Evolutionary conservation across 1,140 invertebrate genomes (phyloP), one percentile per base, ranked within the genome.

Genomic region (Philotrypesis tridentata): DNA sequence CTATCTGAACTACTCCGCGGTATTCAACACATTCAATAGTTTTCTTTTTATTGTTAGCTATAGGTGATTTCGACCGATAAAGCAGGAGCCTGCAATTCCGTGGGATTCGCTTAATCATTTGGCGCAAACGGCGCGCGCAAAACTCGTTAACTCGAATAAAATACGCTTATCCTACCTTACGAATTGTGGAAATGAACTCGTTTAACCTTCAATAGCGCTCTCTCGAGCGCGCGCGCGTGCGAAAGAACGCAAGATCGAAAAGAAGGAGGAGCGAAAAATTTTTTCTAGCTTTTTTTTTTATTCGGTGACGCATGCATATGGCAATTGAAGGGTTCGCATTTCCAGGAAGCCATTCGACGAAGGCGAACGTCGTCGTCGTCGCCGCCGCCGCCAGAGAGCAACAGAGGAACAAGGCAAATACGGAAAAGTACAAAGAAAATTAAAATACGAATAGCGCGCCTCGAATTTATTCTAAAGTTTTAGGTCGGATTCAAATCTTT

Each of bases 371-470:
- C n/a, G n/a, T 55, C 48, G 21, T 21, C 21, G 17, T 55, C 7
- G 48, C 67, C 3, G 23, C 11, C 11, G 55, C n/a, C 5, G 25
- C 63, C 1, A 27, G n/a, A 65, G 9, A 65, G 25, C 9, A 65
- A 65, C 9, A 29, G 8, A 27, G 25, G 27, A 29, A 9, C 17
- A 70, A 33, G 48, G 21, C 6, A n/a, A 33, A 21, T 37, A n/a
- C 67, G 67, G 67, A 70, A 70, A 37, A 70, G 9, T 70, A 70
- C 31, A 37, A 70, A 37, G 67, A 7, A 70, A 33, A 70, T 33
- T 0, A n/a, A n/a, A n/a, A n/a, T n/a, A n/a, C n/a, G n/a, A n/a
- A n/a, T n/a, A n/a, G n/a, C n/a, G n/a, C n/a, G n/a, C n/a, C n/a
- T n/a, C n/a, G n/a, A n/a, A n/a, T n/a, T n/a, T n/a, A n/a, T n/a